Evolutionary conservation across 2,888 invertebrate species (phyloP).

Genomic region (Acrobasis repandana): DNA sequence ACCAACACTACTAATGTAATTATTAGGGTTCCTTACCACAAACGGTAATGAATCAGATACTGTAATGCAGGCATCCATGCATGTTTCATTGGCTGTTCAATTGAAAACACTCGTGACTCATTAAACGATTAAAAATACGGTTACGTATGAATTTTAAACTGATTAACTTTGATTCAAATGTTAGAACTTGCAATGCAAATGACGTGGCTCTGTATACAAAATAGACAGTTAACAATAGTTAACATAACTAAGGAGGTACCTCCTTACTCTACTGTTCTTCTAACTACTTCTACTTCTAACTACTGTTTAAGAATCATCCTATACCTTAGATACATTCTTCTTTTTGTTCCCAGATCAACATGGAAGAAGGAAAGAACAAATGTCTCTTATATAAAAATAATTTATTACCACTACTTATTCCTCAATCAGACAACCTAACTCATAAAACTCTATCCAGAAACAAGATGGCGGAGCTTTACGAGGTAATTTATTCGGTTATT

Average conservation of each 20-base stretch:
- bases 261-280: too few species aligned
- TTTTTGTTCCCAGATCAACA: too few species aligned
- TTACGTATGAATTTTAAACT: conserved; percentile 16
- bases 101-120: conserved; percentile 19
- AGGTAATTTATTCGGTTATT: conserved; percentile 63
- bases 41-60: conserved; percentile 35
- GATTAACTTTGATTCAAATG: neutral
- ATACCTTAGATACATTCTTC: too few species aligned
- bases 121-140: conserved; percentile 19
- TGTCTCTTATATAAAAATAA: too few species aligned
- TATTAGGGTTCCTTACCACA: conserved; percentile 34
- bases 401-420: too few species aligned
- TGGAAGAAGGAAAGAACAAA: too few species aligned
- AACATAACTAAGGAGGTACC: too few species aligned
- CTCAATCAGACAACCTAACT: too few species aligned
- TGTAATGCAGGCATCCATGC: conserved; percentile 28
- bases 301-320: too few species aligned
- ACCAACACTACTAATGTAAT: conserved; percentile 56
- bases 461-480: conserved; percentile 41
- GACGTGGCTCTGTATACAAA: neutral
- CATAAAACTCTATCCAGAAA: neutral
- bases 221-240: neutral
- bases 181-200: conserved; percentile 1
- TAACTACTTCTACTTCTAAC: too few species aligned
- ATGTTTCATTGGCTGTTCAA: conserved; percentile 23